A percentile compares a stretch with the other conserved stretches of the same genome.
Evolutionary conservation across 2,113 vertebrate genomes (phyloP).

Genomic region (Vulpes vulpes): DNA sequence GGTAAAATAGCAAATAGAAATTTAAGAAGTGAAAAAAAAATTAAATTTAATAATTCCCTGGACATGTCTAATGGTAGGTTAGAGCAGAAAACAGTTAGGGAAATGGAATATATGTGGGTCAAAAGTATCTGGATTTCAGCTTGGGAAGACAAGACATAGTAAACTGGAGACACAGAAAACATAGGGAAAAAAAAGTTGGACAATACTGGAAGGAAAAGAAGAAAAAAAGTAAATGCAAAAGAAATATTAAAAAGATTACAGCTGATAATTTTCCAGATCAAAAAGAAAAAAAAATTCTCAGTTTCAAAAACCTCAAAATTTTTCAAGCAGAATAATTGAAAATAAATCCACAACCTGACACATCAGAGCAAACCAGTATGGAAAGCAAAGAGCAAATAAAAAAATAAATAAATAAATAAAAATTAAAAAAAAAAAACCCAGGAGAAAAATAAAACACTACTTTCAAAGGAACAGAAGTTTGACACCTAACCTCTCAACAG

Average conservation of each 20-base stretch:
- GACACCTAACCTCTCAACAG: not conserved
- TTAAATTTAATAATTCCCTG: not conserved
- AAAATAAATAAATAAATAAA: too few species aligned
- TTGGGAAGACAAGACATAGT: not conserved
- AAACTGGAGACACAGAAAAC: not conserved
- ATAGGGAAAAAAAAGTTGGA: not conserved
- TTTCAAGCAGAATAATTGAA: not conserved
- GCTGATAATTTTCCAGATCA: not conserved
- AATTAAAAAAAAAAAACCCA: not conserved
- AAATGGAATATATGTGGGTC: not conserved
- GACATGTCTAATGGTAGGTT: not conserved
- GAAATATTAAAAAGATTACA: not conserved
- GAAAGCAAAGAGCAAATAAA: not conserved
- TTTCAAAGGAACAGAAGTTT: not conserved
- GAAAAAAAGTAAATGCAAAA: not conserved
- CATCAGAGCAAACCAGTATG: not conserved
- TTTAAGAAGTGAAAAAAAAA: not conserved
- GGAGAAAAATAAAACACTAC: not conserved
- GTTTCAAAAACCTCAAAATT: not conserved
- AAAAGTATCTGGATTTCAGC: not conserved
- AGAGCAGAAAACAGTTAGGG: not conserved
- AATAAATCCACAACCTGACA: not conserved
- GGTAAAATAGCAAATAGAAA: not conserved
- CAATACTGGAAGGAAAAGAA: not conserved
- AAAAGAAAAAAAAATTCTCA: not conserved